Evolutionary conservation across 2,797 vertebrate genomes (phyloP).

Genomic region (Balearica regulorum): DNA sequence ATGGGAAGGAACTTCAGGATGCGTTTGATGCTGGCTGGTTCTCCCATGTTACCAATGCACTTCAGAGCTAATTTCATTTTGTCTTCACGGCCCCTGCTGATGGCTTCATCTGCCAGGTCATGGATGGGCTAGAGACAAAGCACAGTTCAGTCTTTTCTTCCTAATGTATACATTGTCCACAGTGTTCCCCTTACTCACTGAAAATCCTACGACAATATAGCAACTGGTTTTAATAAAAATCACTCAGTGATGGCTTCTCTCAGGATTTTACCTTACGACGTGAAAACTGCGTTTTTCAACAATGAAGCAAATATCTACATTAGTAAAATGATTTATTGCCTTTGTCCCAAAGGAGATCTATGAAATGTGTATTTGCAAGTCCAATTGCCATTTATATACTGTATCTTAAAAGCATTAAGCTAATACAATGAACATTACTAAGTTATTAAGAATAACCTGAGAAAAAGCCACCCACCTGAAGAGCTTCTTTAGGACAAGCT

Average conservation of each 20-base stretch:
- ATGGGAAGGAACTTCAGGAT: constrained; percentile 82
- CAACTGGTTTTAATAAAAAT: background rate
- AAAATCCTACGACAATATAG: background rate
- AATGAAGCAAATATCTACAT: background rate
- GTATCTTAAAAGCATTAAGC: background rate
- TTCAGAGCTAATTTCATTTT: constrained; percentile 82
- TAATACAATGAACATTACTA: background rate
- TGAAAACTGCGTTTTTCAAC: background rate
- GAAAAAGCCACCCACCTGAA: constrained; percentile 76
- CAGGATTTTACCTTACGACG: background rate
- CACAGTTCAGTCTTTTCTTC: background rate
- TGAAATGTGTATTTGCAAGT: background rate
- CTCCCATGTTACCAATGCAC: constrained; percentile 85
- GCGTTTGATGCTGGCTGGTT: constrained; percentile 82
- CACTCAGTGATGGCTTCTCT: background rate
- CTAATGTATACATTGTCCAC: background rate
- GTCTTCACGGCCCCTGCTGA: constrained; percentile 69
- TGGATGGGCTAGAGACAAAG: constrained; percentile 78
- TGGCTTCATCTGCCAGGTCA: constrained; percentile 75
- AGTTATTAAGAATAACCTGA: background rate
- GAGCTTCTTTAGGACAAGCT: constrained; percentile 71
- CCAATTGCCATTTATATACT: background rate
- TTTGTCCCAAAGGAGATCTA: background rate
- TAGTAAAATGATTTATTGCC: background rate
- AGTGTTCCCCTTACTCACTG: background rate